phyloP scores from a whole-genome alignment of 2,113 vertebrate species.

The Phalacrocorax brasilianus region DNA sequence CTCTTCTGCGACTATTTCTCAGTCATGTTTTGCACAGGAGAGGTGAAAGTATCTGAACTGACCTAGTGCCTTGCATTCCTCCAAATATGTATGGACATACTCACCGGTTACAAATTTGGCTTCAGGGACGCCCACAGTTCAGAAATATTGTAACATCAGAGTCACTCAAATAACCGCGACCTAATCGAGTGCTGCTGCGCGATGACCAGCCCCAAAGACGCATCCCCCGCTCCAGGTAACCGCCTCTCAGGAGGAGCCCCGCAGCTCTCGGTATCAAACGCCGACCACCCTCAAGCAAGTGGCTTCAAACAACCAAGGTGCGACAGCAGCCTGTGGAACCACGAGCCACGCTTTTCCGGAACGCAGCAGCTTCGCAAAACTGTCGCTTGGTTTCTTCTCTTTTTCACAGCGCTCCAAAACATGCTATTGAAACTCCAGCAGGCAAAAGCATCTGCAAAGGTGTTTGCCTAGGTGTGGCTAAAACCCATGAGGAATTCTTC shows the following conservation, averaged over 20 bases:
- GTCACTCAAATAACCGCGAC: fast-evolving
- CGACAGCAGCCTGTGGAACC: not conserved
- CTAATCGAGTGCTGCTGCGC: fast-evolving
- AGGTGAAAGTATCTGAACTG: not conserved
- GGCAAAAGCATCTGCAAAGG: not conserved
- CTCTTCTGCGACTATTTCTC: not conserved
- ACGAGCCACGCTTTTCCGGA: fast-evolving
- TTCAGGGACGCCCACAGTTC: not conserved
- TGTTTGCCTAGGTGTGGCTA: not conserved
- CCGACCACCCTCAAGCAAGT: fast-evolving
- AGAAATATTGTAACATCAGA: not conserved
- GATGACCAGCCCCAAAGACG: not conserved
- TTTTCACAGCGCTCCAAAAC: not conserved
- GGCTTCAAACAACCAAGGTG: not conserved
- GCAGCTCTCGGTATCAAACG: fast-evolving
- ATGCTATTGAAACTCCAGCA: not conserved
- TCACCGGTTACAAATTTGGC: not conserved
- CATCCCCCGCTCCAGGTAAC: not conserved
- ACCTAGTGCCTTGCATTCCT: not conserved
- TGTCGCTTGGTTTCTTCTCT: not conserved
- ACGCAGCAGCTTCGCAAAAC: fast-evolving
- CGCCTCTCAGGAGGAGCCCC: not conserved
- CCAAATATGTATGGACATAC: fast-evolving
- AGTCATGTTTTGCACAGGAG: not conserved
- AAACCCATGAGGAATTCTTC: not conserved